Percentiles rank a stretch among this genome's conserved stretches.
Conservation (phyloP, 2,888 invertebrate species). For the Dicycla oo region DNA sequence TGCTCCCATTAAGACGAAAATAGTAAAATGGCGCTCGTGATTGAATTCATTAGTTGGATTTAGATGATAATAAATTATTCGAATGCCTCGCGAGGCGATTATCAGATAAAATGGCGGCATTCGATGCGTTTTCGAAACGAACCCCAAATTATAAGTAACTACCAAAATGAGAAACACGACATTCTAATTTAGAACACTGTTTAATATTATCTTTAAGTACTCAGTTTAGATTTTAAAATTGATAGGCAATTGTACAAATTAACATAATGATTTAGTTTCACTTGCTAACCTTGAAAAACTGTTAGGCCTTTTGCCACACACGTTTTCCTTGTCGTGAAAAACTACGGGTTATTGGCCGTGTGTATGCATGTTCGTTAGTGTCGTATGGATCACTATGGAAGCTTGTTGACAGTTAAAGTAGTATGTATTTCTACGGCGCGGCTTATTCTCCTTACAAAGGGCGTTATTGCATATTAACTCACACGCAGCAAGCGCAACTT, state of each 20-base stretch:
- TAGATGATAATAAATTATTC: slow-evolving; percentile 44
- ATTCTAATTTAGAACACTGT: not conserved
- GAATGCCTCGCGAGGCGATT: slow-evolving; percentile 8
- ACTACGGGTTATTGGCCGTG: no score
- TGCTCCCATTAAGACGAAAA: slow-evolving; percentile 34
- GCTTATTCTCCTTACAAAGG: no score
- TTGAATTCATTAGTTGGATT: slow-evolving; percentile 43
- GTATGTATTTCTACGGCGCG: no score
- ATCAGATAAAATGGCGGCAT: slow-evolving; percentile 4
- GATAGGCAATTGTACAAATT: not conserved
- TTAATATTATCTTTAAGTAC: not conserved
- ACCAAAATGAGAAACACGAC: not conserved
- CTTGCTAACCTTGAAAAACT: no score
- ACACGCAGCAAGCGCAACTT: not conserved
- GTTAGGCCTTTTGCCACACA: no score
- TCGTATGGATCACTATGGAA: no score
- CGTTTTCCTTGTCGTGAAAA: no score
- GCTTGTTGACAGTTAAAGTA: no score
- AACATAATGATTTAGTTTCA: no score
- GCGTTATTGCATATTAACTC: not conserved
- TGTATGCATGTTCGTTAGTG: no score
- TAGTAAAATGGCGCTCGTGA: slow-evolving; percentile 30
- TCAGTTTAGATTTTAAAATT: not conserved
- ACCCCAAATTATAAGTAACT: not conserved
- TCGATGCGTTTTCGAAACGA: not conserved